A percentile compares a stretch with the other conserved stretches of the same genome.
Evolutionary conservation across 2,797 vertebrate genomes (phyloP).

Genomic region (Petrocephalus sullivani): DNA sequence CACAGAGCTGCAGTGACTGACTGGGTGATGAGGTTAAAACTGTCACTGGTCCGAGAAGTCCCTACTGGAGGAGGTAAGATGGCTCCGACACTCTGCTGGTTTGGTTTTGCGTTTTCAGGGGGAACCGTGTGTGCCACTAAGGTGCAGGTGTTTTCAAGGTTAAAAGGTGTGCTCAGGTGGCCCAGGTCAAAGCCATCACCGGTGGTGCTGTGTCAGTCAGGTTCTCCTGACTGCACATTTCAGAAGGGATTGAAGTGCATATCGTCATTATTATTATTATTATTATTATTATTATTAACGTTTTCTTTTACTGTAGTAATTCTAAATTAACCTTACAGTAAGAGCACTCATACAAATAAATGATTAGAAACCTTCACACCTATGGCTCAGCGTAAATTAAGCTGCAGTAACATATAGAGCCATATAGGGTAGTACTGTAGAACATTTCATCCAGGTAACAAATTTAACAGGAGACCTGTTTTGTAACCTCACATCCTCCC

Average conservation of each 20-base stretch:
- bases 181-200: background rate
- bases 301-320: background rate
- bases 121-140: background rate
- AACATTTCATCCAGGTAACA: background rate
- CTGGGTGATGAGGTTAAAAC: background rate
- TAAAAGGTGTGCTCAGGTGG: constrained; percentile 13
- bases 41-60: background rate
- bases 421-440: background rate
- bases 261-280: background rate
- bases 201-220: background rate
- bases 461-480: background rate
- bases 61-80: background rate
- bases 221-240: background rate
- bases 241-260: background rate
- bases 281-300: background rate
- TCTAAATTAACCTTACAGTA: background rate
- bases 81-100: background rate
- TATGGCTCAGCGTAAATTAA: background rate
- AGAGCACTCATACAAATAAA: background rate
- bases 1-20: background rate
- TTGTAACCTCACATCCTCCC: background rate
- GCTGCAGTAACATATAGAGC: background rate
- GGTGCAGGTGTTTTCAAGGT: constrained; percentile 24
- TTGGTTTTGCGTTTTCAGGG: background rate
- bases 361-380: background rate